A percentile compares a stretch with the other conserved stretches of the same genome.
Conservation (phyloP, 2,113 vertebrate genomes). For the Puntigrus tetrazona region DNA sequence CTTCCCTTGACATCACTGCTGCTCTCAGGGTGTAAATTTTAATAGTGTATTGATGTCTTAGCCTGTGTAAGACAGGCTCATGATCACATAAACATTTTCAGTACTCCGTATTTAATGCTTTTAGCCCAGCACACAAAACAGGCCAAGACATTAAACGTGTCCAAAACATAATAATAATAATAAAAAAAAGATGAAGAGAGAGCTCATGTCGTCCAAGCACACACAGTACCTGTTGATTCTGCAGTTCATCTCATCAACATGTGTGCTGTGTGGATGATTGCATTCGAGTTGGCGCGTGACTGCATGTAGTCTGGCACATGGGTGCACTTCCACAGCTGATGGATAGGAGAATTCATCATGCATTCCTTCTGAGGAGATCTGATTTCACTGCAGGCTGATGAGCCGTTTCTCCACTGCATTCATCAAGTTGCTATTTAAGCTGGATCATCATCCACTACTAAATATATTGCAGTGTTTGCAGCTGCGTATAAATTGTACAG, state of each 20-base stretch:
- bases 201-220: not conserved
- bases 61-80: not conserved
- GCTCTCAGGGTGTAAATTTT: not conserved
- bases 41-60: not conserved
- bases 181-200: too few species aligned
- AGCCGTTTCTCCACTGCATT: slow-evolving; percentile 21
- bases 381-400: slow-evolving; percentile 19
- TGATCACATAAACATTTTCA: not conserved
- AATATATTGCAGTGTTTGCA: not conserved
- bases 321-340: not conserved
- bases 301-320: not conserved
- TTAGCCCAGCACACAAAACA: not conserved
- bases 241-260: slow-evolving; percentile 15
- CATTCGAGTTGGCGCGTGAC: not conserved
- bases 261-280: not conserved
- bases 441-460: not conserved
- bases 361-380: slow-evolving; percentile 4
- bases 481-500: not conserved
- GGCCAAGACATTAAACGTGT: too few species aligned
- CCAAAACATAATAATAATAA: too few species aligned
- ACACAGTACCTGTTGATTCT: slow-evolving; percentile 5
- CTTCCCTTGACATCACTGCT: slow-evolving; percentile 2
- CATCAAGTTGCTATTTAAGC: slow-evolving; percentile 11
- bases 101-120: not conserved
- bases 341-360: slow-evolving; percentile 11